Base-by-base conservation (phyloP, 1,140 invertebrate species). In the Elysia chlorotica region DNA sequence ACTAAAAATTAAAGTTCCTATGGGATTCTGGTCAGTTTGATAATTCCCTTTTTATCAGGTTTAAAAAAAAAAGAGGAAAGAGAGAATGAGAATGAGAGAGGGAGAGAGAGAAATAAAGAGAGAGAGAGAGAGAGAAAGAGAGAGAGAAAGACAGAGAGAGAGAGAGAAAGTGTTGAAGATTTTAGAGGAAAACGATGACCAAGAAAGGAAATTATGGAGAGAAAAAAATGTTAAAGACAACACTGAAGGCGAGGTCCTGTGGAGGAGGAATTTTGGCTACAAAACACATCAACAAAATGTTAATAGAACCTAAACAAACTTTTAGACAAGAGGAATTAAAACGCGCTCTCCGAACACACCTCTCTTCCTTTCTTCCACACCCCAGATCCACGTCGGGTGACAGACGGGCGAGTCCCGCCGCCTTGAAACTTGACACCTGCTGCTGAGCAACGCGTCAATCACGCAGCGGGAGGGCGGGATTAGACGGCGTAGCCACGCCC, bases 81-180 rank as follows among this genome's bases (percentile, higher is more conserved):
- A 33, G 31, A 62, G 6, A 76, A 54, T 67, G 41, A 61, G 71
- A 61, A 21, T 28, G 25, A 59, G 33, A 73, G 59, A 54, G 38
- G 35, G 35, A 65, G 41, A 65, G 31, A 48, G 41, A 61, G 33
- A 48, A 31, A 36, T 41, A 65, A 25, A 65, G 37, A 28, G 57
- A 63, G 65, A 74, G 28, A 53, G 57, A 62, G 25, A 48, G 67
- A 48, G 54, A 61, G 53, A 59, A 4, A 31, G 48, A 68, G 19
- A 1, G 14, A 59, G n/a, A 68, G 28, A 56, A 30, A 35, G 35
- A 70, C 30, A 69, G 14, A 69, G 66, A 69, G 23, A 54, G 53
- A 69, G 3, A 69, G 19, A 54, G 5, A 69, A 36, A 59, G 6
- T 10, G 14, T 33, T 6, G 23, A 35, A 17, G 65, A 56, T 38